These are phyloP conservation scores for Nerophis lumbriciformis DNA, from an alignment of 2,113 vertebrate species.

Conservation along the genomic window DNA sequence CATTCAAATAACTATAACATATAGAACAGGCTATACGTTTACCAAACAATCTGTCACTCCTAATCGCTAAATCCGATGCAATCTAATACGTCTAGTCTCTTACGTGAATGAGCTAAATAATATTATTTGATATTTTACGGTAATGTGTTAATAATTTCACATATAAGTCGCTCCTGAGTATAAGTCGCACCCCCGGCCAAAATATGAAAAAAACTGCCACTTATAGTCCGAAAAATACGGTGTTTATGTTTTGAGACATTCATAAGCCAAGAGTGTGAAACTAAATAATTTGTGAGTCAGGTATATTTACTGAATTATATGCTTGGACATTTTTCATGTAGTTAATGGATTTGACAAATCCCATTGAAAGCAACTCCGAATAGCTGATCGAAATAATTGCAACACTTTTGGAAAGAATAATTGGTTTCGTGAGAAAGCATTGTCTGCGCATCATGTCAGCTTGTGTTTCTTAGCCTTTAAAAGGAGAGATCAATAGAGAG, in stretches of 20 bases:
- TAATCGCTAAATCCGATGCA: no score
- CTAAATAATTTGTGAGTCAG: background rate
- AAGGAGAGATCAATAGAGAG: slow-evolving; percentile 39
- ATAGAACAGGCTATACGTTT: no score
- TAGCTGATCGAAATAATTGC: slow-evolving; percentile 12
- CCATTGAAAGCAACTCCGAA: slow-evolving; percentile 5
- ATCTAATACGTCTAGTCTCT: no score
- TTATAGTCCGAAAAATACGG: no score
- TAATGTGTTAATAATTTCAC: no score
- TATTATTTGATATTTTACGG: no score
- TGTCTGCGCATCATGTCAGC: slow-evolving; percentile 17
- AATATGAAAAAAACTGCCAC: no score
- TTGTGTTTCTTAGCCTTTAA: slow-evolving; percentile 25
- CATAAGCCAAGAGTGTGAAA: background rate
- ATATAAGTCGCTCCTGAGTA: no score
- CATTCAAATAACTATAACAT: no score
- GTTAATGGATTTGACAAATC: background rate
- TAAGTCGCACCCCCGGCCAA: no score
- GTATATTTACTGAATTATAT: background rate
- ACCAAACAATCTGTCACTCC: no score
- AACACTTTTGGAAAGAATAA: slow-evolving; percentile 5
- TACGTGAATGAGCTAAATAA: no score
- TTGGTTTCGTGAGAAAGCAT: slow-evolving; percentile 28
- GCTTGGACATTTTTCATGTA: background rate
- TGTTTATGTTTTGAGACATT: background rate